Evolutionary conservation across 1,140 invertebrate species (phyloP).

Genomic region (Aphidius ervi): DNA sequence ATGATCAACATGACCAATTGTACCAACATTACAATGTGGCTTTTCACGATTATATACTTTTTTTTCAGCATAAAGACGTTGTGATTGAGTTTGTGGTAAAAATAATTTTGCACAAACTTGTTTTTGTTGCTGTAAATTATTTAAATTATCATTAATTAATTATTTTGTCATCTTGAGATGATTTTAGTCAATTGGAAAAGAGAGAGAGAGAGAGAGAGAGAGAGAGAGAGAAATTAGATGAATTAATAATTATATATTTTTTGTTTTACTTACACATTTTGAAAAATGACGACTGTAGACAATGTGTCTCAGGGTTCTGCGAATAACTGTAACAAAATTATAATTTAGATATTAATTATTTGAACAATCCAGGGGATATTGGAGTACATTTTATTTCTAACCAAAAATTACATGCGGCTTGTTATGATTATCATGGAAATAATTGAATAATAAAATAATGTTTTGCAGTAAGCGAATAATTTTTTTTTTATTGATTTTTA

Average conservation of each 20-base stretch:
- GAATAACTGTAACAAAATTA: constrained; percentile 35
- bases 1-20: constrained; percentile 99
- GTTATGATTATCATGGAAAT: background rate
- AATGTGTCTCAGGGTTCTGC: constrained; percentile 33
- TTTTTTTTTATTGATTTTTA: constrained; percentile 2
- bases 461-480: too few relatives aligned
- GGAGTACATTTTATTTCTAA: background rate
- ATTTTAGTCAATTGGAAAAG: background rate
- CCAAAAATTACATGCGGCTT: background rate
- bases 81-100: constrained; percentile 35
- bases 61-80: constrained; percentile 65
- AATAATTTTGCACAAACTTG: constrained; percentile 29
- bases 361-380: background rate
- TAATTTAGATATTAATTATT: background rate
- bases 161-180: too few relatives aligned
- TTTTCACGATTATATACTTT: constrained; percentile 75
- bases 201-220: background rate
- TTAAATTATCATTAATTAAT: too few relatives aligned
- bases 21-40: constrained; percentile 97
- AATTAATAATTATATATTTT: background rate
- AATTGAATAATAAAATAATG: too few relatives aligned
- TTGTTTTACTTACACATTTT: constrained; percentile 40
- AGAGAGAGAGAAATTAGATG: background rate
- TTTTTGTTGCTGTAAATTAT: constrained; percentile 31
- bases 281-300: constrained; percentile 31